phyloP scores from a whole-genome alignment of 2,113 vertebrate species.

The Osmerus eperlanus region DNA sequence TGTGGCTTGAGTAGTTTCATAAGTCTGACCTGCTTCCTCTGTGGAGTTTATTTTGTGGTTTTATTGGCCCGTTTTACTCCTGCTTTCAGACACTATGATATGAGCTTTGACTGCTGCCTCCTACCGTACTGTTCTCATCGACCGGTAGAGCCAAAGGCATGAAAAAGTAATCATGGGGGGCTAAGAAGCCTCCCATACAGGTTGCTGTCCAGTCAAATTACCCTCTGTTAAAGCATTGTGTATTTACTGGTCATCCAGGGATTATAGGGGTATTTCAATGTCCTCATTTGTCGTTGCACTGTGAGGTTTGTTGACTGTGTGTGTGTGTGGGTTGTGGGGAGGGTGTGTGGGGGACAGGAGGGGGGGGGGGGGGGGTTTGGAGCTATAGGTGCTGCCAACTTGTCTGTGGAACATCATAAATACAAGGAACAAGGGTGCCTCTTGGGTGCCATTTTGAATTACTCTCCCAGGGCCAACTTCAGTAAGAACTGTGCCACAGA shows the following conservation, averaged over 20 bases:
- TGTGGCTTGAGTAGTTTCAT: slow-evolving; percentile 27
- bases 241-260: neutral
- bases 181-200: slow-evolving; percentile 13
- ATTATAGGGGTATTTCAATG: neutral
- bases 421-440: slow-evolving; percentile 10
- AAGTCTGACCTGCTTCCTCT: slow-evolving; percentile 37
- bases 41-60: slow-evolving; percentile 43
- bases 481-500: slow-evolving; percentile 18
- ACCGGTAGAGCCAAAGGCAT: slow-evolving; percentile 23
- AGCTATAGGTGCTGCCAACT: neutral
- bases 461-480: slow-evolving; percentile 28
- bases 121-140: slow-evolving; percentile 24
- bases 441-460: neutral
- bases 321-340: no score
- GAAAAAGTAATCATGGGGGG: slow-evolving; percentile 28
- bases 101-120: slow-evolving; percentile 28
- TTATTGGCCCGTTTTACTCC: slow-evolving; percentile 40
- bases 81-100: slow-evolving; percentile 29
- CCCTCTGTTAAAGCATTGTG: neutral
- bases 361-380: neutral
- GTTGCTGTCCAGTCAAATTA: slow-evolving; percentile 29
- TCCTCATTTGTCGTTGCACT: no score
- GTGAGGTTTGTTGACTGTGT: no score
- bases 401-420: slow-evolving; percentile 2
- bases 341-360: no score